Evolutionary conservation across 1,140 invertebrate genomes (phyloP).

Genomic region (Drosophila simulans): DNA sequence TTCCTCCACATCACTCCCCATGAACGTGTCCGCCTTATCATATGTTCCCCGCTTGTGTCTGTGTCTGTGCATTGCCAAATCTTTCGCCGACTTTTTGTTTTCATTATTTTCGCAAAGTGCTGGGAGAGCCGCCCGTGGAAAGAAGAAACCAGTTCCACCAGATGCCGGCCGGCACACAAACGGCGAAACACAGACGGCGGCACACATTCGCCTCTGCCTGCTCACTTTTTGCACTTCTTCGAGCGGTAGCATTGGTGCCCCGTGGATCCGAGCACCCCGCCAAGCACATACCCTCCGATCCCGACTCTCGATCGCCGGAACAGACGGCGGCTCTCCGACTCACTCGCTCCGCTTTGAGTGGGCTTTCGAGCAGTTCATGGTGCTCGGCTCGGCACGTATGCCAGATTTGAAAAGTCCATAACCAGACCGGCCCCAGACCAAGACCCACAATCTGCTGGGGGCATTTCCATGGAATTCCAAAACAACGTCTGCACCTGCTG

Average conservation of each 20-base stretch:
- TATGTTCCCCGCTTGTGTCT: conserved; percentile 37
- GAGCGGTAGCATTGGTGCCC: neutral
- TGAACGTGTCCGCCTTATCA: conserved; percentile 65
- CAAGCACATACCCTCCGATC: conserved; percentile 2
- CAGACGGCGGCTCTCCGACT: neutral
- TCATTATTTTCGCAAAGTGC: conserved; percentile 59
- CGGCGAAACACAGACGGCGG: conserved; percentile 22
- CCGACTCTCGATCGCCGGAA: conserved; percentile 14
- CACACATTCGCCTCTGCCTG: conserved; percentile 47
- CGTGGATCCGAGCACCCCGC: conserved; percentile 7
- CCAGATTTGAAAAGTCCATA: conserved; percentile 33
- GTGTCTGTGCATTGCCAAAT: conserved; percentile 64
- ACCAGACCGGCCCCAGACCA: conserved; percentile 39
- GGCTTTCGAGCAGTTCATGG: conserved; percentile 21
- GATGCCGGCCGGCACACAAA: conserved; percentile 75
- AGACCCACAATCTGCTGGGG: conserved; percentile 18
- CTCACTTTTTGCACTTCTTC: conserved; percentile 25
- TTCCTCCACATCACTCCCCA: conserved; percentile 20
- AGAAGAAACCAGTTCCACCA: conserved; percentile 75
- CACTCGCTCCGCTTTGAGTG: conserved; percentile 19
- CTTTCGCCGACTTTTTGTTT: conserved; percentile 41
- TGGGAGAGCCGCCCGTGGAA: conserved; percentile 15
- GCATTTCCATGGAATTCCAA: conserved; percentile 46
- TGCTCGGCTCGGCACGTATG: conserved; percentile 40
- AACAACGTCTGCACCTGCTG: conserved; percentile 37